Evolutionary conservation across 2,113 vertebrate genomes (phyloP).

Genomic region (Dromiciops gliroides): DNA sequence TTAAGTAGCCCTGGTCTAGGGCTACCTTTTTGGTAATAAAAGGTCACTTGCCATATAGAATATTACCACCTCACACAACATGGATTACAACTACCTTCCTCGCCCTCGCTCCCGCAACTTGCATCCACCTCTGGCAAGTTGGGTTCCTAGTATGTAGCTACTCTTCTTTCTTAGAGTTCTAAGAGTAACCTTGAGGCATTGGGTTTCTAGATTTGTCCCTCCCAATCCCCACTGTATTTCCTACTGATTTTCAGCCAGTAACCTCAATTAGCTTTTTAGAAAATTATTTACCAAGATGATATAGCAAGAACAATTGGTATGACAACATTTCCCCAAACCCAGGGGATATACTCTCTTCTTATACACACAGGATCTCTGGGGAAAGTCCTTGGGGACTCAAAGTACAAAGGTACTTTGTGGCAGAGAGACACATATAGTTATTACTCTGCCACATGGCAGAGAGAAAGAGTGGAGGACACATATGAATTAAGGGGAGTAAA

Average conservation of each 20-base stretch:
- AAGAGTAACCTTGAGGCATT: neutral
- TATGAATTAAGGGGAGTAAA: neutral
- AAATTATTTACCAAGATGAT: neutral
- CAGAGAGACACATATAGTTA: too few species aligned
- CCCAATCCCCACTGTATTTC: neutral
- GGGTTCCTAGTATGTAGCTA: neutral
- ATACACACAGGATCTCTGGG: neutral
- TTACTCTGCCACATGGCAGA: too few species aligned
- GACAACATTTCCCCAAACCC: neutral
- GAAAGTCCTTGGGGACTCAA: neutral
- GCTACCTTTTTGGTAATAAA: neutral
- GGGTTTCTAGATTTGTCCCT: neutral
- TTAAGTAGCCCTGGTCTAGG: too few species aligned
- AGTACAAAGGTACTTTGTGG: neutral
- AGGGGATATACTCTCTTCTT: too few species aligned
- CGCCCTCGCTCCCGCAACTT: neutral
- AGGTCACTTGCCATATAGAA: neutral
- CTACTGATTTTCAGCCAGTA: neutral
- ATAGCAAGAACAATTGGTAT: neutral
- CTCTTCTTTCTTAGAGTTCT: neutral
- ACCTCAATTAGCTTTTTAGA: neutral
- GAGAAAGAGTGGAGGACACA: neutral
- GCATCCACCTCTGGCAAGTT: neutral
- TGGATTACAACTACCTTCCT: neutral
- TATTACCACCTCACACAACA: neutral